A percentile compares a stretch with the other conserved stretches of the same genome.
Evolutionary conservation across 2,113 vertebrate species (phyloP).

Genomic region (Xenopus laevis): DNA sequence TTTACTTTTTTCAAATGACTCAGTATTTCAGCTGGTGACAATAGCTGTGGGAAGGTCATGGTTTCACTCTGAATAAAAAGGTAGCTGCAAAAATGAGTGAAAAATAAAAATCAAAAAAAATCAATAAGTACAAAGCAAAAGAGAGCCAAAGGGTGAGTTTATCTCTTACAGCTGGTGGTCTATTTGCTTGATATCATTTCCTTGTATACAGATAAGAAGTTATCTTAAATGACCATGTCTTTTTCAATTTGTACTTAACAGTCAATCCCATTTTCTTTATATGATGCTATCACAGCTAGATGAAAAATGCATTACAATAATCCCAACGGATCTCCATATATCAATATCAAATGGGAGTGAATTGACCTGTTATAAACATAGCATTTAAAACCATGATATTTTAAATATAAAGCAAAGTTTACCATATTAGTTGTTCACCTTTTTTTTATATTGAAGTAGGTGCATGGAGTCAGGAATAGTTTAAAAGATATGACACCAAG

Average conservation of each 20-base stretch:
- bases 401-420: slow-evolving; percentile 60
- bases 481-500: background rate
- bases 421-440: background rate
- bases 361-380: slow-evolving; percentile 72
- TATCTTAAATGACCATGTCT: slow-evolving; percentile 96
- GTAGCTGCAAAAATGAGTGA: slow-evolving; percentile 5
- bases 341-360: slow-evolving; percentile 77
- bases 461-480: background rate
- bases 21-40: background rate
- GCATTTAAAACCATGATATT: slow-evolving; percentile 59
- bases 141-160: slow-evolving; percentile 76
- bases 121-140: slow-evolving; percentile 50
- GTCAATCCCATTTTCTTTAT: slow-evolving; percentile 75
- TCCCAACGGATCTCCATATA: slow-evolving; percentile 75
- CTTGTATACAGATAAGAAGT: slow-evolving; percentile 88
- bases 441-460: background rate
- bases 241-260: slow-evolving; percentile 90
- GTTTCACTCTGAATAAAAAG: slow-evolving; percentile 13
- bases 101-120: slow-evolving; percentile 20
- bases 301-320: slow-evolving; percentile 79
- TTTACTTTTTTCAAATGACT: too few relatives aligned
- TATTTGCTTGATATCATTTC: slow-evolving; percentile 80
- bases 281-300: slow-evolving; percentile 70
- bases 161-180: slow-evolving; percentile 80
- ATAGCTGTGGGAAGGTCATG: background rate